Conservation (phyloP, 2,888 invertebrate genomes). For the Drosophila paracracens region DNA sequence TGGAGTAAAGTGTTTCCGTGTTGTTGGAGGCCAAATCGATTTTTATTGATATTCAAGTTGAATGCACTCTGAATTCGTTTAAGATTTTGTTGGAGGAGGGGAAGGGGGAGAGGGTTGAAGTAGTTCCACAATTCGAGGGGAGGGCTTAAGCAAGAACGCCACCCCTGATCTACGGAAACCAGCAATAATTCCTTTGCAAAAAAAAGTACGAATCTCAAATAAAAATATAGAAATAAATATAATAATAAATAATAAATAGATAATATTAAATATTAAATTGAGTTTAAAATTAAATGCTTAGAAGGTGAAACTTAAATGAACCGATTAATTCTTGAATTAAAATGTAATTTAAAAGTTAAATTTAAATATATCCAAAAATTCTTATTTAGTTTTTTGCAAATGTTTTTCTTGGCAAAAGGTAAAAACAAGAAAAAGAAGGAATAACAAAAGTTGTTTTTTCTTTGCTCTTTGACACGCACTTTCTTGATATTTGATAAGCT, state of each 20-base stretch:
- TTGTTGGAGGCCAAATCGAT: constrained; percentile 66
- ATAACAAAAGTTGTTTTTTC: constrained; percentile 24
- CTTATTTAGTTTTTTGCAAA: background rate
- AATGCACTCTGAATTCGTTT: constrained; percentile 61
- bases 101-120: background rate
- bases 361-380: background rate
- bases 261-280: background rate
- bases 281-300: no score
- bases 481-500: constrained; percentile 44
- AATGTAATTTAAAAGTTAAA: background rate
- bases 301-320: no score
- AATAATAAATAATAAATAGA: background rate
- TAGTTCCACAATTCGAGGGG: constrained; percentile 24
- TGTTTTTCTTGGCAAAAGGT: constrained; percentile 6
- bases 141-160: constrained; percentile 22
- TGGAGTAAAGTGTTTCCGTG: constrained; percentile 59
- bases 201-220: background rate
- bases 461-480: constrained; percentile 41
- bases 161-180: constrained; percentile 6
- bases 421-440: constrained; percentile 2
- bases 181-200: constrained; percentile 22
- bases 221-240: background rate
- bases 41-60: constrained; percentile 76
- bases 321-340: no score
- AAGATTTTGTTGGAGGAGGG: constrained; percentile 16